Evolutionary conservation across 1,140 invertebrate species (phyloP).

Genomic region (Anastrepha obliqua): DNA sequence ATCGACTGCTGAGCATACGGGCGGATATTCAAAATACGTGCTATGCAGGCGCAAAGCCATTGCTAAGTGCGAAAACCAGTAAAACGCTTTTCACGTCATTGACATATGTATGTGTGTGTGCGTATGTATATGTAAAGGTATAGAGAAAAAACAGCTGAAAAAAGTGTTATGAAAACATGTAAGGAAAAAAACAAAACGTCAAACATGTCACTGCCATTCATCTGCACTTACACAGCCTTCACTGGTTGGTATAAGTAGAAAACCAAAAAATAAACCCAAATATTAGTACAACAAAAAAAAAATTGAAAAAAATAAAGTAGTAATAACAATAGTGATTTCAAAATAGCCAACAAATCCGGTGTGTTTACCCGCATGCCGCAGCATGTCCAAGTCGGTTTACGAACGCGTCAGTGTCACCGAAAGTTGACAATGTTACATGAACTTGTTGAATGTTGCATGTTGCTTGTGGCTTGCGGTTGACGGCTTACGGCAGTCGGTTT

Average conservation of each 20-base stretch:
- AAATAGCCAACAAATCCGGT: not conserved
- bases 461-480: not conserved
- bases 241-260: not conserved
- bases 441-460: conserved; percentile 60
- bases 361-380: not conserved
- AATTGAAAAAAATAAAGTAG: not conserved
- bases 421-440: conserved; percentile 74
- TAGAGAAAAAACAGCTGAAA: not conserved
- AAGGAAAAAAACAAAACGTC: not conserved
- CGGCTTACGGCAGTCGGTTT: not conserved
- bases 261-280: not conserved
- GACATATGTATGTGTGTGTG: not conserved
- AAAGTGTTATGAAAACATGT: not conserved
- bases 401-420: conserved; percentile 47
- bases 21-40: not conserved
- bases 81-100: not conserved
- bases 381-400: not conserved
- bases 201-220: not conserved
- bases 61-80: not conserved
- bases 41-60: not conserved
- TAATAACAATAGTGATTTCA: not conserved
- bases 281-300: not conserved
- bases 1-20: not conserved
- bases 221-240: not conserved
- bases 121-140: not conserved